Percentiles rank a stretch among this genome's conserved stretches.
phyloP scores from a whole-genome alignment of 23 tunicate species.

The Phallusia fumigata region DNA sequence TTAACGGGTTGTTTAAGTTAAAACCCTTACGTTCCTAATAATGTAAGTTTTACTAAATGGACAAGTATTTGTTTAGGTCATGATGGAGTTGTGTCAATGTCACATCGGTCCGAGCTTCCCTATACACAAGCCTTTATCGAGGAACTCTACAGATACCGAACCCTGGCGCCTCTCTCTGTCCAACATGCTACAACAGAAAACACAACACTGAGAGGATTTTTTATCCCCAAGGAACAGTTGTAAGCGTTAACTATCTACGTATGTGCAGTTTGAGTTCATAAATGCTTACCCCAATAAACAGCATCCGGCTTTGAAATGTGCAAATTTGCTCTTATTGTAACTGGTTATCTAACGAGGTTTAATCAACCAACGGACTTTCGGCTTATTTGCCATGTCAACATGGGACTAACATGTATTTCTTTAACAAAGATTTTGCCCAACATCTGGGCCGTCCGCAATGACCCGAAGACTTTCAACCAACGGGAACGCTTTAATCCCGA shows the following conservation, averaged over 20 bases:
- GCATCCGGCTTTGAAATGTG: too few species aligned
- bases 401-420: neutral
- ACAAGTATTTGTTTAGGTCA: neutral
- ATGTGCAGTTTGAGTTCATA: neutral
- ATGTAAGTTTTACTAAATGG: too few species aligned
- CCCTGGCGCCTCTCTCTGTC: neutral
- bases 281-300: neutral
- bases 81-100: neutral
- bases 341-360: too few species aligned
- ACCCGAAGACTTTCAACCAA: neutral
- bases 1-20: too few species aligned
- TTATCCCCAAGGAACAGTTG: neutral
- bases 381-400: too few species aligned
- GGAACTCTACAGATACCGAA: neutral
- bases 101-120: neutral
- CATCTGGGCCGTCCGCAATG: neutral
- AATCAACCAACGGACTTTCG: too few species aligned
- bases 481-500: neutral
- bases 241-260: neutral
- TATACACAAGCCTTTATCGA: conserved; percentile 6
- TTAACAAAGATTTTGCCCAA: neutral
- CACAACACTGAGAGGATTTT: neutral
- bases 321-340: too few species aligned
- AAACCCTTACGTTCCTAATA: too few species aligned
- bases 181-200: neutral